Evolutionary conservation across 2,888 invertebrate genomes (phyloP), one percentile per base, ranked within the genome.

Genomic region (Harpagoxenus sublaevis): DNA sequence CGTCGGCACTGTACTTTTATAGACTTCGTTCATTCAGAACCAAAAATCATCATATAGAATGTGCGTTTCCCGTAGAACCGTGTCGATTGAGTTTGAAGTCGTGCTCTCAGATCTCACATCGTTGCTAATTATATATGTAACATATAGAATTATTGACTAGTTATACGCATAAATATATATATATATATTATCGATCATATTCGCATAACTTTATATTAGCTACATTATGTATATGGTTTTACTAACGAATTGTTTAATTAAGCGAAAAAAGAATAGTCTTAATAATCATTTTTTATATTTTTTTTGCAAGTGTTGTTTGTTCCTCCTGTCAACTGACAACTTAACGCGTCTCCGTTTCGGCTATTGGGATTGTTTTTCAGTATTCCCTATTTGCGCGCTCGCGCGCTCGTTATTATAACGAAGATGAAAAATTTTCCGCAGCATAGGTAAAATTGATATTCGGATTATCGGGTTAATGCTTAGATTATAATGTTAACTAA

Each of bases 41-140:
- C 48, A 85, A 84, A n/a, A 60, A 53, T 63, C 35, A 66, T 70
- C 73, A 78, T n/a, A 71, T 35, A 77, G 71, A 84, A 78, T 62
- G 74, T 86, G 79, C 85, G 89, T 87, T 83, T 86, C 55, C 48
- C 57, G 31, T 85, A 83, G 77, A 65, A 84, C 83, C 82, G 83
- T 83, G 82, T 75, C 78, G 85, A 93, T 93, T 89, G 93, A 92
- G 92, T 90, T 91, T 81, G 90, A 93, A 92, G 93, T 93, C 94
- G 92, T 92, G 91, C 92, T 93, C 92, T 93, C 93, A 94, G 94
- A 94, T 94, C 94, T 94, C 94, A 94, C 87, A 77, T 87, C 86
- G 88, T 87, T 89, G 83, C 89, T 86, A 86, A 88, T 89, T 89
- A 78, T 91, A 88, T 77, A 83, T 89, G 90, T 91, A 91, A 91